Evolutionary conservation across 1,140 invertebrate species (phyloP).

Genomic region (Caenorhabditis latens): DNA sequence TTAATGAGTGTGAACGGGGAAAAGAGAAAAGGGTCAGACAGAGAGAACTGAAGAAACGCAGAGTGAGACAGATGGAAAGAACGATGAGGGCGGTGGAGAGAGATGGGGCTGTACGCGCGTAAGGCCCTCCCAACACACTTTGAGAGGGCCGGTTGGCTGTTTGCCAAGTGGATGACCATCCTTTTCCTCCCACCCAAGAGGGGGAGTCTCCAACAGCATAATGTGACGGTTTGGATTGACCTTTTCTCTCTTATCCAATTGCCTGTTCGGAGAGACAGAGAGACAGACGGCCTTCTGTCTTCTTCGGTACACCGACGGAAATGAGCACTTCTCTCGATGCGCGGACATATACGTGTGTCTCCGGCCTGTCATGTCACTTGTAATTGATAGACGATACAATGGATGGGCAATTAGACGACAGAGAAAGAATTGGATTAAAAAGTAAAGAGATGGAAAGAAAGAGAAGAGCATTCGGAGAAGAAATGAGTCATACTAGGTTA

Average conservation of each 20-base stretch:
- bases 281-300: conserved; percentile 10
- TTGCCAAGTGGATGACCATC: conserved; percentile 51
- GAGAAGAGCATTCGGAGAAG: background rate
- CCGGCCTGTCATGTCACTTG: conserved; percentile 35
- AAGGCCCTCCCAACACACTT: conserved; percentile 23
- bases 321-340: conserved; percentile 6
- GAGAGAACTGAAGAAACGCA: background rate
- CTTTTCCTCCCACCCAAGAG: background rate
- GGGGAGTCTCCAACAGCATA: conserved; percentile 33
- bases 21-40: conserved; percentile 12
- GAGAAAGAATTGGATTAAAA: background rate
- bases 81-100: background rate
- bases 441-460: background rate
- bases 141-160: conserved; percentile 51
- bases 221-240: conserved; percentile 52
- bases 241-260: conserved; percentile 31
- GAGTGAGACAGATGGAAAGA: background rate
- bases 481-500: background rate
- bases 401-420: conserved; percentile 3
- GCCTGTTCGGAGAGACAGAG: background rate
- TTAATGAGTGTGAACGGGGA: conserved; percentile 40
- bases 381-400: conserved; percentile 39
- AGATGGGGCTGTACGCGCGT: conserved; percentile 25
- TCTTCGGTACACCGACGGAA: background rate
- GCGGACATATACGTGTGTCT: background rate